Conservation (phyloP, 2,113 vertebrate genomes). For the Melanostigma gelatinosum region DNA sequence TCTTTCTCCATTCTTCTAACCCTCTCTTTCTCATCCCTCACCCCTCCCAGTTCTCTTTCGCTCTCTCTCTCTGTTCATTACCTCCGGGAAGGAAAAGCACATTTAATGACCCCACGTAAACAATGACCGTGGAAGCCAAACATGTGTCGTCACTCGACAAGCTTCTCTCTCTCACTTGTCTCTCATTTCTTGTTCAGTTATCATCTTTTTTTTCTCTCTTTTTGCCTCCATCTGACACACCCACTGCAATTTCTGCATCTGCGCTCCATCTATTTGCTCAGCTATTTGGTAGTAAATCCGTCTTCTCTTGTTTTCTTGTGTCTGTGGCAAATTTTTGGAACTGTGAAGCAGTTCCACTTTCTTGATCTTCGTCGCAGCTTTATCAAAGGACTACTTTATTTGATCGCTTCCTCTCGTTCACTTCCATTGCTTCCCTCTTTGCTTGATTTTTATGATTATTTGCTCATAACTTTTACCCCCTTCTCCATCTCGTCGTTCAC, state of each 20-base stretch:
- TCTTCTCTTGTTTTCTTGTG: background rate
- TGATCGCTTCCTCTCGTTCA: background rate
- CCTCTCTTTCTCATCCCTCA: background rate
- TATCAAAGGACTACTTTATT: slow-evolving; percentile 6
- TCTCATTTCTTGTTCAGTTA: slow-evolving; percentile 28
- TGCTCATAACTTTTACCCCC: background rate
- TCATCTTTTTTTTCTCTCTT: slow-evolving; percentile 12
- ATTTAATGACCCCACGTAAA: slow-evolving; percentile 64
- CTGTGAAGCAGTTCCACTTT: background rate
- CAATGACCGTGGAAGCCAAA: slow-evolving; percentile 52
- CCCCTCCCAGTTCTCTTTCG: slow-evolving; percentile 27
- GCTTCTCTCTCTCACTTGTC: slow-evolving; percentile 49
- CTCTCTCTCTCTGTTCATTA: slow-evolving; percentile 36
- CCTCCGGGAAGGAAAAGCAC: slow-evolving; percentile 54
- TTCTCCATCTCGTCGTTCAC: slow-evolving; percentile 27
- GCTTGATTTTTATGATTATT: slow-evolving; percentile 2
- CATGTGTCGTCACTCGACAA: slow-evolving; percentile 35
- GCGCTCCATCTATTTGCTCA: slow-evolving; percentile 39
- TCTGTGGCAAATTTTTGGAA: slow-evolving; percentile 11
- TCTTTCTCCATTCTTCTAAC: background rate
- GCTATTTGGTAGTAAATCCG: background rate
- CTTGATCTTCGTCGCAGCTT: background rate
- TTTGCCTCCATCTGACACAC: slow-evolving; percentile 38
- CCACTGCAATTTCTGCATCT: slow-evolving; percentile 32
- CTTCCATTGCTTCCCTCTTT: slow-evolving; percentile 1